Evolutionary conservation across 2,888 invertebrate species (phyloP).

Genomic region (Diarsia rubi): DNA sequence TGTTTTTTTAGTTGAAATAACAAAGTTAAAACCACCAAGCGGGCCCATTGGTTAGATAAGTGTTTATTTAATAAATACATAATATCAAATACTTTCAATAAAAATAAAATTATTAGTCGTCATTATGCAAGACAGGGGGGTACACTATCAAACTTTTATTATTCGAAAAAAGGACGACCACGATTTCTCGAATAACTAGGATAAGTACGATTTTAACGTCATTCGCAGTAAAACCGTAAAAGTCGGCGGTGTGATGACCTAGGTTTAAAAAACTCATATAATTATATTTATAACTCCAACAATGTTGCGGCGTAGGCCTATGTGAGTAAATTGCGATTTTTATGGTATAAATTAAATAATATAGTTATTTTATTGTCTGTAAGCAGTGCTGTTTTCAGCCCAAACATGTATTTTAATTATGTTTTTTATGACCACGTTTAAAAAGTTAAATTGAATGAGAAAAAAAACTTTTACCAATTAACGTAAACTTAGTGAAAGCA

Average conservation of each 20-base stretch:
- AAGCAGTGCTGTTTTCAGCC: constrained; percentile 28
- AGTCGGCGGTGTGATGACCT: constrained; percentile 56
- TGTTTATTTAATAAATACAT: not conserved
- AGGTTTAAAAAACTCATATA: constrained; percentile 70
- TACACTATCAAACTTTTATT: constrained; percentile 48
- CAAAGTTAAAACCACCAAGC: not conserved
- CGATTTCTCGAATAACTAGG: constrained; percentile 56
- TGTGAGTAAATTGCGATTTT: constrained; percentile 64
- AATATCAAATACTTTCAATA: not conserved
- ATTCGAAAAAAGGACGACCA: constrained; percentile 50
- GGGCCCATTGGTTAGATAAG: not conserved
- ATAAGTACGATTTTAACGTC: constrained; percentile 64
- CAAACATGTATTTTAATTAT: constrained; percentile 45
- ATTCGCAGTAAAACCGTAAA: constrained; percentile 69
- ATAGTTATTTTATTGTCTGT: constrained; percentile 51
- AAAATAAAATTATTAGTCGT: constrained; percentile 19
- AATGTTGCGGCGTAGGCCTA: constrained; percentile 65
- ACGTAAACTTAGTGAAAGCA: not conserved
- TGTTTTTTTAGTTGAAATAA: no score
- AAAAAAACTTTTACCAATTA: not conserved
- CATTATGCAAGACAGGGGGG: constrained; percentile 14
- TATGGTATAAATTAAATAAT: constrained; percentile 64
- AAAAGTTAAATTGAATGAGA: not conserved
- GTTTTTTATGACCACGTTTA: constrained; percentile 1
- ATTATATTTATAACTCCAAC: constrained; percentile 70